Evolutionary conservation across 2,113 vertebrate genomes (phyloP).

Genomic region (Pavo muticus): DNA sequence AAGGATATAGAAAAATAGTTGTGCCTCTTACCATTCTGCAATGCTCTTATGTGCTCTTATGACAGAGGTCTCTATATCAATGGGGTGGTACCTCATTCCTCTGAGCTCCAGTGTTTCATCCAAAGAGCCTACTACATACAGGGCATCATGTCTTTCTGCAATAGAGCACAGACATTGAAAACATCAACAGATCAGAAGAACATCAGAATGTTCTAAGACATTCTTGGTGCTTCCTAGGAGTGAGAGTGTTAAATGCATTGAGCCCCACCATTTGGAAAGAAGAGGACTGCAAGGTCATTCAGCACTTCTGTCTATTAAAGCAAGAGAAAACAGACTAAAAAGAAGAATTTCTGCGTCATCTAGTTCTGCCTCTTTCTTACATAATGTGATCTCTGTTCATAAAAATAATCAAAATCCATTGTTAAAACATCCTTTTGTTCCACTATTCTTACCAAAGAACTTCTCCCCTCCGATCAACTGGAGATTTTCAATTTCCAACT

Average conservation of each 20-base stretch:
- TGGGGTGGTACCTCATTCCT: constrained; percentile 97
- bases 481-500: not conserved
- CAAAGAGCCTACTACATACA: constrained; percentile 94
- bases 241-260: not conserved
- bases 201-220: fast-evolving
- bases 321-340: not conserved
- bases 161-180: not conserved
- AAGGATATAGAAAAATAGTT: not conserved
- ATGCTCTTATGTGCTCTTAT: constrained; percentile 95
- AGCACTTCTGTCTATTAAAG: not conserved
- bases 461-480: fast-evolving
- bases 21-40: constrained; percentile 90
- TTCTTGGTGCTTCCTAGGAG: not conserved
- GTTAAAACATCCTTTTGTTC: not conserved
- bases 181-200: not conserved
- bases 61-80: constrained; percentile 96
- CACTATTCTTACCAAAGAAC: not conserved
- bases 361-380: not conserved
- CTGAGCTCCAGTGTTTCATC: constrained; percentile 95
- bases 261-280: not conserved
- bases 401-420: not conserved
- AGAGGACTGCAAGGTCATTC: not conserved
- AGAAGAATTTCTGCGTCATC: not conserved
- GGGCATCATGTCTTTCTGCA: constrained; percentile 92
- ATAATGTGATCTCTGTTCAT: not conserved